Evolutionary conservation across 2,797 vertebrate species (phyloP).

Genomic region (Stomatorhinus walkeri): DNA sequence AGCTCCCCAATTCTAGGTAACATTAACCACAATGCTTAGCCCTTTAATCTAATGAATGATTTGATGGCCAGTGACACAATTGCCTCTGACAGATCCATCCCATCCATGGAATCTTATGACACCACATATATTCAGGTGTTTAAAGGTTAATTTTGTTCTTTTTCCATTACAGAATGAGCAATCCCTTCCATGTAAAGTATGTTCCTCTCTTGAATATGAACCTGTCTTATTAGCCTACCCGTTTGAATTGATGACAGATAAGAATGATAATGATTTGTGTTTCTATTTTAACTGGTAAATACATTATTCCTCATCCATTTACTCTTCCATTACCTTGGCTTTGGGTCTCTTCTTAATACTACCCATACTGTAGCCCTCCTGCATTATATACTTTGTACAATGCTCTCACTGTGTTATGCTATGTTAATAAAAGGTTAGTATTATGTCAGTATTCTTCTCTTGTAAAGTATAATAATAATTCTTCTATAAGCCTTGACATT

Average conservation of each 20-base stretch:
- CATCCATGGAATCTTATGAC: background rate
- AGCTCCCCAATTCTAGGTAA: background rate
- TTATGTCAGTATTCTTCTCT: background rate
- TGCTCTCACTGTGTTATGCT: background rate
- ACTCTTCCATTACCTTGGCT: background rate
- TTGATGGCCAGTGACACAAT: background rate
- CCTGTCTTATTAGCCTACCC: background rate
- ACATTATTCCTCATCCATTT: background rate
- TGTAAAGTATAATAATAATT: background rate
- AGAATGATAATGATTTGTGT: background rate
- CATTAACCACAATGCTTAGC: background rate
- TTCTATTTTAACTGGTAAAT: background rate
- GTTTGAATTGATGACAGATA: background rate
- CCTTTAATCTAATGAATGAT: background rate
- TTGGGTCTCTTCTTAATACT: background rate
- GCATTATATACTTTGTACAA: background rate
- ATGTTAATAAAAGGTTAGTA: background rate
- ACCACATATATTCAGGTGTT: background rate
- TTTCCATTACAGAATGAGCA: background rate
- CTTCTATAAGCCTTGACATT: background rate
- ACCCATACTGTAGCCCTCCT: background rate
- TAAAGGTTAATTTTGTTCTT: slow-evolving; percentile 6
- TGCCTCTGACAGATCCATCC: slow-evolving; percentile 2
- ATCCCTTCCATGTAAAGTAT: background rate
- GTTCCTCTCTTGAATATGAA: background rate